These are phyloP conservation scores for Rhinophrynus dorsalis DNA, from an alignment of 2,797 vertebrate genomes.

Conservation along the genomic window DNA sequence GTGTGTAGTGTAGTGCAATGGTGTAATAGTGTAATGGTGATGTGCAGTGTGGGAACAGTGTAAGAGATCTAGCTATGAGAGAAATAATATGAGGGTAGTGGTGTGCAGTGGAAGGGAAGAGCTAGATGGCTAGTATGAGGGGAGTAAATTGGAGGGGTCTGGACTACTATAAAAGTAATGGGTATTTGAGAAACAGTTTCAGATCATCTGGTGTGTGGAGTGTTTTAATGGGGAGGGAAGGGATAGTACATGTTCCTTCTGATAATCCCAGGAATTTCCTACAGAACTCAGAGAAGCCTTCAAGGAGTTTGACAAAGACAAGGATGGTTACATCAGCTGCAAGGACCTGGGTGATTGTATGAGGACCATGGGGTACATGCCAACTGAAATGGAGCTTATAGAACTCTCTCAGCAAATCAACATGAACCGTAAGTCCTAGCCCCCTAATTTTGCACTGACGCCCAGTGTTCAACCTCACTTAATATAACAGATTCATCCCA, in stretches of 20 bases:
- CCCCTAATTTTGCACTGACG: no score
- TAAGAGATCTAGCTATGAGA: no score
- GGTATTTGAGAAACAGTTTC: background rate
- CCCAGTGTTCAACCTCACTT: no score
- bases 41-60: no score
- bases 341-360: constrained; percentile 97
- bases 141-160: no score
- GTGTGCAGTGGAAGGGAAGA: no score
- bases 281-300: constrained; percentile 93
- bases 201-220: background rate
- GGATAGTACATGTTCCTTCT: background rate
- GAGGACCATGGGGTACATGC: constrained; percentile 98
- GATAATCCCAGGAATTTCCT: background rate
- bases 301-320: constrained; percentile 95
- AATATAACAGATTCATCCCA: no score
- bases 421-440: constrained; percentile 86
- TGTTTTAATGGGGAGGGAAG: background rate
- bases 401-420: constrained; percentile 98
- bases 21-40: no score
- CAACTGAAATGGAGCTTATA: constrained; percentile 97
- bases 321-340: constrained; percentile 96
- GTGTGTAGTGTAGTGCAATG: no score
- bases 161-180: no score
- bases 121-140: no score
- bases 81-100: no score